Percentiles rank a stretch among this genome's conserved stretches.
Conservation (phyloP, 2,888 invertebrate genomes). For the Phengaris alcon region DNA sequence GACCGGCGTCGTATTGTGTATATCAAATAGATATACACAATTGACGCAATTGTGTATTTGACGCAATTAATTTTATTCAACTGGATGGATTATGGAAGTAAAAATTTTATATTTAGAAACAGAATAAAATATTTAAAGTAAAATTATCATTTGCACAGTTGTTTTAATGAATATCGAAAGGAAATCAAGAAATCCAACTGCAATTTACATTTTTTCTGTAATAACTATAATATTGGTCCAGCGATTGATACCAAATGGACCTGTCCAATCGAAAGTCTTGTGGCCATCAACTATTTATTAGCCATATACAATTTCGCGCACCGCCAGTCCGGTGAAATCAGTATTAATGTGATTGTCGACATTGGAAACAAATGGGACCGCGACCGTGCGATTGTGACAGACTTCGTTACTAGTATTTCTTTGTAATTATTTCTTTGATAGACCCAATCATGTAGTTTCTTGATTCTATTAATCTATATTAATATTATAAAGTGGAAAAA, state of each 20-base stretch:
- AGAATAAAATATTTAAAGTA: background rate
- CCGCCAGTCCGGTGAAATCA: background rate
- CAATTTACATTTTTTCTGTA: background rate
- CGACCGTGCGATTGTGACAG: constrained; percentile 15
- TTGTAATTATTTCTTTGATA: too few species aligned
- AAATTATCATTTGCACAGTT: background rate
- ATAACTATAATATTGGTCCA: background rate
- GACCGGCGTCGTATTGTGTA: background rate
- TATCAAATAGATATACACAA: background rate
- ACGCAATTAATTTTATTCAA: background rate
- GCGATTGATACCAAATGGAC: background rate
- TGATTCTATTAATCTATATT: too few species aligned
- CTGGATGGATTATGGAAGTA: too few species aligned
- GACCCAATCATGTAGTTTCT: too few species aligned
- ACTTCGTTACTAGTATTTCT: background rate
- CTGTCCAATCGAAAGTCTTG: background rate
- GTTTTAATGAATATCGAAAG: background rate
- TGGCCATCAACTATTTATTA: constrained; percentile 2
- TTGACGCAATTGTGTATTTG: background rate
- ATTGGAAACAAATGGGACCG: background rate
- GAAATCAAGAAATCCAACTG: background rate
- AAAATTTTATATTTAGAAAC: background rate
- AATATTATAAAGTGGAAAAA: too few species aligned
- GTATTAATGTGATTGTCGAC: constrained; percentile 19
- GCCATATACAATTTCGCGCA: constrained; percentile 14